These are phyloP conservation scores for Numenius arquata DNA, from an alignment of 2,113 vertebrate species.

Conservation along the genomic window DNA sequence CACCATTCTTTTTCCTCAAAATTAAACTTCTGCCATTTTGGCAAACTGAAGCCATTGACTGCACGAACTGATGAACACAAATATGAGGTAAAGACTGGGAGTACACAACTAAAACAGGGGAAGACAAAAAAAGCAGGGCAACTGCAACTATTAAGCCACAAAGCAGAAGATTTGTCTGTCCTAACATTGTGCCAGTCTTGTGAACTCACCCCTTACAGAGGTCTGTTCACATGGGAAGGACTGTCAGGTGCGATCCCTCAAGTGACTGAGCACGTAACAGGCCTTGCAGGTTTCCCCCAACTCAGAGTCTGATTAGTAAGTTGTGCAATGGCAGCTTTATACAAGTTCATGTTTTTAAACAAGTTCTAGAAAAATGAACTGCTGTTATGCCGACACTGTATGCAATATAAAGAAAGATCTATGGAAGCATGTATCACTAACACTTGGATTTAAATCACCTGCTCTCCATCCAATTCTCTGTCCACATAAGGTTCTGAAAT, in stretches of 20 bases:
- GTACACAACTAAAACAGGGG: not conserved
- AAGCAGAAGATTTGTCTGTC: not conserved
- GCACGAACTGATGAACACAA: not conserved
- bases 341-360: not conserved
- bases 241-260: not conserved
- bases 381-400: not conserved
- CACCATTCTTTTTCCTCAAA: not conserved
- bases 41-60: not conserved
- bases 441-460: constrained; percentile 71
- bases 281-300: not conserved
- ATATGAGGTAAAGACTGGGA: not conserved
- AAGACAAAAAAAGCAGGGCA: not conserved
- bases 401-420: not conserved
- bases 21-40: not conserved
- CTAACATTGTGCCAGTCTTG: not conserved
- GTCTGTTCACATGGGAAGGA: no score
- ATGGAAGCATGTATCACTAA: not conserved
- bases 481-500: constrained; percentile 77
- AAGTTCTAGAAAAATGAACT: not conserved
- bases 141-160: not conserved
- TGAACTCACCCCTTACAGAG: not conserved
- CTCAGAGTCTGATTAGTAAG: not conserved
- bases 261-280: not conserved
- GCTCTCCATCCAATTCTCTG: constrained; percentile 70
- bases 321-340: not conserved